Evolutionary conservation across 1,140 invertebrate species (phyloP).

Genomic region (Drosophila pectinifera): DNA sequence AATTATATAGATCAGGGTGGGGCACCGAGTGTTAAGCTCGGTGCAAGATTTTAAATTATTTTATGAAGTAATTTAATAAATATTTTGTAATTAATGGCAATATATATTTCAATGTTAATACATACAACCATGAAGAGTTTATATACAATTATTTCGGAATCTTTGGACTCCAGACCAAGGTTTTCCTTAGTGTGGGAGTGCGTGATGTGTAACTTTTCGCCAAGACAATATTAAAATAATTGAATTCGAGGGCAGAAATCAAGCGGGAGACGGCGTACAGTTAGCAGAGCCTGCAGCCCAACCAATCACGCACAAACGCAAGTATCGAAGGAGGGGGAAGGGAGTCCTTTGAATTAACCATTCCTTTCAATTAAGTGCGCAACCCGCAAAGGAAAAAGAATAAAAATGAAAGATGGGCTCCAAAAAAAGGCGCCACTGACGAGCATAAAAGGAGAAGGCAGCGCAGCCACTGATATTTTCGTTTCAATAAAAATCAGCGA

Average conservation of each 20-base stretch:
- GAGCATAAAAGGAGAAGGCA: conserved; percentile 36
- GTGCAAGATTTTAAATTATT: no score
- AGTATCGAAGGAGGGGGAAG: conserved; percentile 14
- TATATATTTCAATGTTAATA: no score
- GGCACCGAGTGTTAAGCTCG: no score
- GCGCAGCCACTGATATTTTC: conserved; percentile 72
- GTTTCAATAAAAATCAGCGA: conserved; percentile 78
- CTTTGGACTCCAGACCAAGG: neutral
- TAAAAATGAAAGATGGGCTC: conserved; percentile 32
- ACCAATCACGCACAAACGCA: conserved; percentile 73
- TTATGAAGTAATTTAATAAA: no score
- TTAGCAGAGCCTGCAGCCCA: conserved; percentile 26
- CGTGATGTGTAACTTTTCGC: neutral
- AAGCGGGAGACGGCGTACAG: conserved; percentile 19
- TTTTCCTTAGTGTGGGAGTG: neutral
- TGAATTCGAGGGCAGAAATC: conserved; percentile 44
- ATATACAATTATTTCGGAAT: neutral
- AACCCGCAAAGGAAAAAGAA: conserved; percentile 65
- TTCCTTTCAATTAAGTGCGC: conserved; percentile 79
- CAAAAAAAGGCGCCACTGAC: conserved; percentile 13
- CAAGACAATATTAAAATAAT: conserved; percentile 50
- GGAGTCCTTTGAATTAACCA: conserved; percentile 72
- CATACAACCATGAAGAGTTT: no score
- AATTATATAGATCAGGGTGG: no score
- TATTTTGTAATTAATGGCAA: no score